Evolutionary conservation across 1,140 invertebrate species (phyloP), one percentile per base, ranked within the genome.

Genomic region (Delia radicum): DNA sequence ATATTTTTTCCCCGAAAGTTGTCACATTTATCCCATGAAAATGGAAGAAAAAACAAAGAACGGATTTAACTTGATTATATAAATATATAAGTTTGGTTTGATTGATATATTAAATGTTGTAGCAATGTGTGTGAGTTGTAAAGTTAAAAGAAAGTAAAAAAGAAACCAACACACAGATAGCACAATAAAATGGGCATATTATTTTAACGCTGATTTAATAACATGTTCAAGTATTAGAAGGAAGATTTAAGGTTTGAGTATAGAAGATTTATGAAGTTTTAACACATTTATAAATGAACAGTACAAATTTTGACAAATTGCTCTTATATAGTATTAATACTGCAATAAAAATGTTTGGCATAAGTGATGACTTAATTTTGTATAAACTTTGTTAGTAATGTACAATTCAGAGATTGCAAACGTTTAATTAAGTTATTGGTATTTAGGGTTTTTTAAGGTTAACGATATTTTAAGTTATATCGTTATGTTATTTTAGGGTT

Each of bases 191-290:
- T 37, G n/a, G 29, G 18, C 65, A 29, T 37, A 37, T 18, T 8
- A 33, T 21, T 67, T 33, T 33, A 33, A 33, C 65, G 21, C 29
- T 69, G 65, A 69, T 69, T 69, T 69, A 21, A 12, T 33, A 69
- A 69, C 18, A 33, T 33, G 31, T 31, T 69, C 15, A 69, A 69
- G 65, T 69, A 31, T 69, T 33, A 69, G 31, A 69, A 21, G n/a
- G 24, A 69, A 69, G 12, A 18, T 33, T 33, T 27, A 21, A 4
- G n/a, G 26, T 13, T 2, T 29, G 29, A 69, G n/a, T 21, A n/a
- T 33, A 31, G 29, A 69, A 33, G 65, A 69, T 69, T 69, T 69
- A 69, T 69, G 65, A 69, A 69, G 65, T 31, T 69, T 69, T 69
- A 69, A 69, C 65, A 33, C 65, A 69, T 69, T 69, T 37, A 31